phyloP scores from a whole-genome alignment of 2,888 invertebrate genomes.

The Tupiocoris notatus region DNA sequence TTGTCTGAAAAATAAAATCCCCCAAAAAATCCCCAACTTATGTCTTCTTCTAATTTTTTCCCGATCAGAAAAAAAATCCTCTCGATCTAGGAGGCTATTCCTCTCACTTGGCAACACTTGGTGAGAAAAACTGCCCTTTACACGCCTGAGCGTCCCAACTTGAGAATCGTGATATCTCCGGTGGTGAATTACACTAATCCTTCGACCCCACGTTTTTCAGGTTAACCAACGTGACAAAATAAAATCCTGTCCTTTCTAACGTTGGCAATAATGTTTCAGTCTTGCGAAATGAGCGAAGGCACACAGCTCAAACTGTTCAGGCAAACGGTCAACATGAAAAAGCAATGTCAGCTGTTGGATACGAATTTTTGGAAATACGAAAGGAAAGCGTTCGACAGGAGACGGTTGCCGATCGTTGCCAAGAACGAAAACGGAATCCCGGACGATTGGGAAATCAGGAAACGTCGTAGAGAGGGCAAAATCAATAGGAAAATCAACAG shows the following conservation, averaged over 20 bases:
- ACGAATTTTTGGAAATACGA: slow-evolving; percentile 15
- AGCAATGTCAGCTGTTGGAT: slow-evolving; percentile 5
- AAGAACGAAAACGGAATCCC: slow-evolving; percentile 18
- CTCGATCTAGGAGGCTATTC: no score
- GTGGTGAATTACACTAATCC: neutral
- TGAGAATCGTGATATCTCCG: no score
- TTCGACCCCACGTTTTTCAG: neutral
- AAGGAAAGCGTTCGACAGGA: slow-evolving; percentile 12
- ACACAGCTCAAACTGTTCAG: slow-evolving; percentile 22
- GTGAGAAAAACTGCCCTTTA: no score
- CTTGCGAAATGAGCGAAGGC: slow-evolving; percentile 20
- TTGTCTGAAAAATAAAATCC: neutral
- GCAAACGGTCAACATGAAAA: slow-evolving; percentile 17
- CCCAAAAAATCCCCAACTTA: no score
- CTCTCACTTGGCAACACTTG: no score
- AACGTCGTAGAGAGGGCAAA: neutral
- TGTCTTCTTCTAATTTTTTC: no score
- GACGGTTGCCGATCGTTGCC: slow-evolving; percentile 8
- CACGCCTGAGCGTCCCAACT: no score
- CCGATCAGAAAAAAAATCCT: no score
- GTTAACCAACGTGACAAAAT: neutral
- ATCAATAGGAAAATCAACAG: neutral
- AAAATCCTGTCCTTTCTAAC: neutral
- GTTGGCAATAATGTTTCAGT: neutral
- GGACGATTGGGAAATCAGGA: neutral